These are phyloP conservation scores for Columbina picui DNA, from an alignment of 2,113 vertebrate species.

Conservation along the genomic window DNA sequence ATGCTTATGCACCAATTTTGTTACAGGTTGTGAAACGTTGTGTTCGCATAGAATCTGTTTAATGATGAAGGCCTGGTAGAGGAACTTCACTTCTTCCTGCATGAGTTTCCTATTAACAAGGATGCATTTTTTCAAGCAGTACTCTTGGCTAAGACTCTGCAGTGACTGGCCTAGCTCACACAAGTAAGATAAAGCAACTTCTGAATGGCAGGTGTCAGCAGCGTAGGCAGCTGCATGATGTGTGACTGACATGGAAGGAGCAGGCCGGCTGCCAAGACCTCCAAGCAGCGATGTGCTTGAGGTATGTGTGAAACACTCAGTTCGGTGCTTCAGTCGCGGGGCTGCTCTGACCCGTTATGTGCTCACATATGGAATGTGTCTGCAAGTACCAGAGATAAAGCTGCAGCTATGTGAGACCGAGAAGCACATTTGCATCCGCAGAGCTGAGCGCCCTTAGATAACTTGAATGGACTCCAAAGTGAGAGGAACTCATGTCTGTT, in stretches of 20 bases:
- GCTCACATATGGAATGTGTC: not conserved
- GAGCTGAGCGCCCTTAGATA: not conserved
- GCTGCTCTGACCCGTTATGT: not conserved
- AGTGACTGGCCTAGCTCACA: not conserved
- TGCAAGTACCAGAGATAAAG: not conserved
- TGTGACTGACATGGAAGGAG: not conserved
- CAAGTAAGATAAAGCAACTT: not conserved
- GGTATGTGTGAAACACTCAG: not conserved
- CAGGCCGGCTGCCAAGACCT: not conserved
- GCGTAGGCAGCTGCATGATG: fast-evolving
- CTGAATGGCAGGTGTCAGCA: not conserved
- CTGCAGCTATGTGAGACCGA: not conserved
- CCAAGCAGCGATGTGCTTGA: not conserved
- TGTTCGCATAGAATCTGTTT: not conserved
- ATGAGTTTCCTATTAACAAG: not conserved
- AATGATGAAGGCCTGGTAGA: not conserved
- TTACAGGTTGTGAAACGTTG: fast-evolving
- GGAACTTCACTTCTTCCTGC: not conserved
- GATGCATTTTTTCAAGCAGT: not conserved
- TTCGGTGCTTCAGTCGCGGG: not conserved
- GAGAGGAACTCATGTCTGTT: not conserved
- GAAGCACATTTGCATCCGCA: not conserved
- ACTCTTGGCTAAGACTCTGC: not conserved
- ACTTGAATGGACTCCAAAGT: not conserved
- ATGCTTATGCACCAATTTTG: not conserved